Conservation (phyloP, 2,888 invertebrate species). For the Abscondita cerata region DNA sequence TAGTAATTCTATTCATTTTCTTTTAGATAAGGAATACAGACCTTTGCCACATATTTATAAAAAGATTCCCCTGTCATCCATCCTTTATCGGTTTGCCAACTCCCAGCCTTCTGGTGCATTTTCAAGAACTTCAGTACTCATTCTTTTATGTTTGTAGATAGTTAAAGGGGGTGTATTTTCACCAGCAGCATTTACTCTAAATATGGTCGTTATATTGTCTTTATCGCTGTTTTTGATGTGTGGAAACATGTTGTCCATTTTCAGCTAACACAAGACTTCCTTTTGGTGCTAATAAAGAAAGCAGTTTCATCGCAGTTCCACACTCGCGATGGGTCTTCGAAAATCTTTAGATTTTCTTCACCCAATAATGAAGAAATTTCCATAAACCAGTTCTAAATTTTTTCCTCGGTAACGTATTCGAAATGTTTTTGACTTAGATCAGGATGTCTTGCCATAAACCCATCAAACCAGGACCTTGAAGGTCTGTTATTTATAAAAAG, state of each 20-base stretch:
- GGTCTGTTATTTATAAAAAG: too few relatives aligned
- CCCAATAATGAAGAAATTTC: too few relatives aligned
- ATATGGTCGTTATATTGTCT: constrained; percentile 1
- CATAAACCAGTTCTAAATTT: too few relatives aligned
- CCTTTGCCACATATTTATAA: background rate
- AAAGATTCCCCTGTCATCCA: background rate
- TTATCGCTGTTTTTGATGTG: background rate
- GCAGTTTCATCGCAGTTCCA: constrained; percentile 6
- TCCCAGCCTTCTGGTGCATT: background rate
- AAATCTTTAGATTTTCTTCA: too few relatives aligned
- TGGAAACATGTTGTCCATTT: background rate
- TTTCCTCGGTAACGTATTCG: too few relatives aligned
- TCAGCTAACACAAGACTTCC: background rate
- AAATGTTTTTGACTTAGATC: too few relatives aligned
- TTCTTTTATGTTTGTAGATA: background rate
- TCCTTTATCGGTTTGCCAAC: background rate
- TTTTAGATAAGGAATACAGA: background rate
- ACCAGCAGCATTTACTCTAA: background rate
- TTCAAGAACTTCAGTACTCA: background rate
- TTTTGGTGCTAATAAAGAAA: background rate
- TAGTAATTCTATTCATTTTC: too few relatives aligned
- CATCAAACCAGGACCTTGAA: too few relatives aligned
- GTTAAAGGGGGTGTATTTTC: background rate
- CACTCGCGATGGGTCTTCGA: background rate
- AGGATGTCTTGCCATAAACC: too few relatives aligned